Percentiles rank a stretch among this genome's conserved stretches.
Evolutionary conservation across 1,140 invertebrate genomes (phyloP).

Genomic region (Akabosia matsudoensis): DNA sequence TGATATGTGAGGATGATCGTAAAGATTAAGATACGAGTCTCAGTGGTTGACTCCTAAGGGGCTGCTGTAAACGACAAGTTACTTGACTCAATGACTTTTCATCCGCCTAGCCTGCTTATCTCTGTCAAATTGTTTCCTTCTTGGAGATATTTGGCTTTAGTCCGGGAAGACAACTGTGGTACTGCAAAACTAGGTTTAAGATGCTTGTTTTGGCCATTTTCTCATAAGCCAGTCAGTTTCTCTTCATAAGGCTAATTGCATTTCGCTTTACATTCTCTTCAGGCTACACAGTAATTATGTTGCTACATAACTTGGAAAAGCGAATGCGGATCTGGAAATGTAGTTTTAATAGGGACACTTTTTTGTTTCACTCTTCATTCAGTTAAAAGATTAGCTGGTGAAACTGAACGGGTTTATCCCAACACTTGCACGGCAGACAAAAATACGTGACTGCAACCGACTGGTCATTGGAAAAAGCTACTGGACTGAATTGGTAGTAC

Average conservation of each 20-base stretch:
- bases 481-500: too few relatives aligned
- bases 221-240: slow-evolving; percentile 32
- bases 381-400: not conserved
- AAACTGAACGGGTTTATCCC: not conserved
- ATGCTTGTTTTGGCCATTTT: too few relatives aligned
- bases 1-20: not conserved
- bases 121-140: slow-evolving; percentile 13
- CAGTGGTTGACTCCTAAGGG: slow-evolving; percentile 14
- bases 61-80: slow-evolving; percentile 20
- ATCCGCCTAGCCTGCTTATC: not conserved
- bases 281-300: slow-evolving; percentile 40
- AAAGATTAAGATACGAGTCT: slow-evolving; percentile 2
- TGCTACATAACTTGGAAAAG: not conserved
- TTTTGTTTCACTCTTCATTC: not conserved
- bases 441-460: too few relatives aligned
- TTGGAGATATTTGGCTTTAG: not conserved
- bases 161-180: too few relatives aligned
- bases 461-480: too few relatives aligned
- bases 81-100: slow-evolving; percentile 31
- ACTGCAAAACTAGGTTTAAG: too few relatives aligned
- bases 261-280: slow-evolving; percentile 43
- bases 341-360: not conserved
- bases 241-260: slow-evolving; percentile 45
- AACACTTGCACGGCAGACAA: not conserved
- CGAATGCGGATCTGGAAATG: not conserved